A percentile compares a stretch with the other conserved stretches of the same genome.
Conservation (phyloP, 2,888 invertebrate genomes). For the Odontocolon sp. region DNA sequence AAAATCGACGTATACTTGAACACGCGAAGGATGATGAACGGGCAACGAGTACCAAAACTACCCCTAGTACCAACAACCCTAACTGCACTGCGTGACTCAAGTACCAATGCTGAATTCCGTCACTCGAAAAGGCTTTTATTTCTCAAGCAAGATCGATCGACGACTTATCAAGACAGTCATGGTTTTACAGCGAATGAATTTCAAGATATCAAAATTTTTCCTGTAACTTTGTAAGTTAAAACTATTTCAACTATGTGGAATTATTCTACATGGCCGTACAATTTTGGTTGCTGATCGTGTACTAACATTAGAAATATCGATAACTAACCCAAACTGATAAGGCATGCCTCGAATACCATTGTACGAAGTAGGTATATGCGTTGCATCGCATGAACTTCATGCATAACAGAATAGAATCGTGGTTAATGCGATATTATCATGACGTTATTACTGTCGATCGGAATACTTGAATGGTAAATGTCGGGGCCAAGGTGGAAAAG, state of each 20-base stretch:
- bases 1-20: slow-evolving; percentile 21
- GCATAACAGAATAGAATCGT: background rate
- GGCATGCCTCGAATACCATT: too few relatives aligned
- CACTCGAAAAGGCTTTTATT: slow-evolving; percentile 26
- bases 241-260: background rate
- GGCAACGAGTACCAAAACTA: slow-evolving; percentile 20
- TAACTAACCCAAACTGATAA: background rate
- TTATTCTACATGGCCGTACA: too few relatives aligned
- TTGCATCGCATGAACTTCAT: too few relatives aligned
- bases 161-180: background rate
- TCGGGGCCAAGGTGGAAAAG: slow-evolving; percentile 1
- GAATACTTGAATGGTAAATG: background rate
- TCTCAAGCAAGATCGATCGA: slow-evolving; percentile 11
- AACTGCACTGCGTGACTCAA: background rate
- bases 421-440: background rate
- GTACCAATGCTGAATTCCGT: slow-evolving; percentile 32
- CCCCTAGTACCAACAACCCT: background rate
- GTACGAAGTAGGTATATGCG: too few relatives aligned
- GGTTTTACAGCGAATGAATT: background rate
- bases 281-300: too few relatives aligned
- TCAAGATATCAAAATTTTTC: background rate
- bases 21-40: slow-evolving; percentile 43
- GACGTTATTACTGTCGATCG: background rate
- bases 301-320: background rate
- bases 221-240: background rate